Base-by-base conservation (phyloP, 2,888 invertebrate species). In the Lutraria lutraria region DNA sequence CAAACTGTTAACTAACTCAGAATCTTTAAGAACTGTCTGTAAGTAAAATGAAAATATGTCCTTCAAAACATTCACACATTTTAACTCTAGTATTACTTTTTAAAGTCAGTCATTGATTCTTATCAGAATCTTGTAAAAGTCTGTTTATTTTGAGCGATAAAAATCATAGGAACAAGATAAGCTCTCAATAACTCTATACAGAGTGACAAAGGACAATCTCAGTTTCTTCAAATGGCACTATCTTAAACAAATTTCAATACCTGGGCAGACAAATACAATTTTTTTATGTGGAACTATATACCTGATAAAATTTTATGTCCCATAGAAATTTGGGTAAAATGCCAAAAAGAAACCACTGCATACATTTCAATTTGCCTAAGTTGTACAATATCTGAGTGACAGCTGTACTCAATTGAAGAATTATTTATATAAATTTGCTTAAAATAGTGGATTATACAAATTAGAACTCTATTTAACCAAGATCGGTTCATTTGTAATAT, bases 161-260 rank as follows among this genome's bases (percentile, higher is more conserved):
- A n/a, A 31, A 80, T 84, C 52, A 53, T 84, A 81, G 52, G 16
- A 15, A 10, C 2, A 0, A 53, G 88, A 88, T 81, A 56, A 56
- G 53, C 68, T 25, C 72, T 85, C 85, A 88, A 88, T 85, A 85
- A 81, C 21, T 60, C 34, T 34, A 34, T 60, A 81, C 25, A 68
- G 19, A 80, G 53, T 91, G 88, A 89, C 86, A 76, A 54, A 89
- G 81, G 72, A 84, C 88, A 81, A 88, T 89, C 83, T 81, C 31
- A 72, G 83, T 86, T 86, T 81, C 8, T 88, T 80, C 86, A 90
- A 83, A 86, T 83, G 31, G 87, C 83, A 81, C 63, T 88, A 90
- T 86, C 86, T 86, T 83, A 85, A 90, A 68, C 87, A 86, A 90
- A 89, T 87, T 60, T 29, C 4, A 16, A 76, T 76, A 76, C 13